Base-by-base conservation (phyloP, 37 sponge, comb jelly and placozoan species). In the Amphimedon queenslandica region DNA sequence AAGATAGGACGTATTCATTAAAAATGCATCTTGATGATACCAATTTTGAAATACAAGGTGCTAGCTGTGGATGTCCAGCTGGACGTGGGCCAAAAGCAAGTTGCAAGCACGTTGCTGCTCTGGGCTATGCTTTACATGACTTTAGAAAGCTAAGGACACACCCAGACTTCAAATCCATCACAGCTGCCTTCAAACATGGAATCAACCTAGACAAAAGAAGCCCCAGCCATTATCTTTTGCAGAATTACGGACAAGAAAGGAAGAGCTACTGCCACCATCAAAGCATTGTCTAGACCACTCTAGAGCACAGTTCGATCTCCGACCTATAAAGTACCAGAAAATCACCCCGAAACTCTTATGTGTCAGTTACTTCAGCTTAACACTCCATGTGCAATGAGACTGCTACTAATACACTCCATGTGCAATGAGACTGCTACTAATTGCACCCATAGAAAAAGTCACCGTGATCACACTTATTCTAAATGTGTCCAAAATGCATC, bases 21-120 rank as follows among this genome's bases (percentile, higher is more conserved):
- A 6, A n/a, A 25, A 60, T 76, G 55, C 35, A n/a, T 8, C 40
- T 76, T 20, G 35, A 70, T 32, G 27, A 13, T 20, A 10, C 33
- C 28, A 64, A 28, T n/a, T 70, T n/a, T 4, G 70, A 75, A 42
- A 84, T 77, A 31, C 8, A 36, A 38, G 40, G 68, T 56, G 74
- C 78, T 53, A 29, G 53, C 42, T 84, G 85, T 77, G 67, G 67
- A 27, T 84, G 85, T 55, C 67, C 78, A 55, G 82, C 82, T 55
- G 82, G 82, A 40, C 37, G 31, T 29, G 66, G 82, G 29, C 82
- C 82, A 37, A 57, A 11, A 39, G 82, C 58, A 5, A 73, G 67
- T 31, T 77, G 85, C 63, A 77, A 73, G 58, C 83, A 82, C 66
- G 71, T 84, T 64, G 84, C 55, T 27, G 84, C 84, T 20, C 31